Base-by-base conservation (phyloP, 92 coral and sea anemone species). In the Anthopleura xanthogrammica region DNA sequence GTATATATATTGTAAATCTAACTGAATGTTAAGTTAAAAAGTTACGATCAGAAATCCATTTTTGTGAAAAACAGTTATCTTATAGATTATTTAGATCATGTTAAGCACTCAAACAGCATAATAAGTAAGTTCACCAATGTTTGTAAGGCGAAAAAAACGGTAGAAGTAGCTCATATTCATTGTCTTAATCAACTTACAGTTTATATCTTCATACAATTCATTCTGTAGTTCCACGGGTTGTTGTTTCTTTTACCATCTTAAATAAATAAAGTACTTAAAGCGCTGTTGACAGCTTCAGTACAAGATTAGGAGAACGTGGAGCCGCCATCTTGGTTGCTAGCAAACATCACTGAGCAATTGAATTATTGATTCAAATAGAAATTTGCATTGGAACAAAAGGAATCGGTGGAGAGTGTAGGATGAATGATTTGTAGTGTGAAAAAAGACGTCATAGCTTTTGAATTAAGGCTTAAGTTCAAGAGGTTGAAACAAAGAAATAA, bases 321-420 rank as follows among this genome's bases (percentile, higher is more conserved):
- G 24, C 36, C 70, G 70, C 70, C 70, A 62, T n/a, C 70, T 62
- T 62, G 70, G 70, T 62, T 62, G 70, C 70, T 62, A 62, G 11
- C 70, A 60, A 17, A 17, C 23, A 62, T 12, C 4, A 7, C 7
- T 12, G 19, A 62, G 36, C 9, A 20, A n/a, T 11, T 62, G 70
- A 62, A 62, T 62, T 4, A 62, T 20, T 20, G 2, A 62, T 20
- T 62, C 36, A 7, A 62, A 4, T 1, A 5, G 0, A 20, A 62
- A 62, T 62, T 62, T 62, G 70, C 70, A 62, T 62, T 23, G 29
- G 36, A 62, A 62, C 70, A 62, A 62, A 62, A 62, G 70, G 29
- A 62, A 1, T n/a, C 10, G 36, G 12, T 20, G 9, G 12, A 62
- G 10, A 62, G 29, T 62, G 14, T 14, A 19, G 12, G 70, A 20